Conservation (phyloP, 2,888 invertebrate genomes). For the Meiosimyza decipiens region DNA sequence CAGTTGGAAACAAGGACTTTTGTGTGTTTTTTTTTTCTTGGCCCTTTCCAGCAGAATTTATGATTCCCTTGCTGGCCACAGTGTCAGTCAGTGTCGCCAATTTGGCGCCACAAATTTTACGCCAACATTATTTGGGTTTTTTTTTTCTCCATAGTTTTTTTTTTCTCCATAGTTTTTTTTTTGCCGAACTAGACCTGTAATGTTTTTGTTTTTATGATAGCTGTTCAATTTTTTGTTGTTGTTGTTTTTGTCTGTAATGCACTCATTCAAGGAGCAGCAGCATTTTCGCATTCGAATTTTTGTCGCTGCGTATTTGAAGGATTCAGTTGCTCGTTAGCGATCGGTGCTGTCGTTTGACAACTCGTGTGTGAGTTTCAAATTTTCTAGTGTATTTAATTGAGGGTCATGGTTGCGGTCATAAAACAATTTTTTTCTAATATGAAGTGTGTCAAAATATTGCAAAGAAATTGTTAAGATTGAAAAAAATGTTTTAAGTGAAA, state of each 20-base stretch:
- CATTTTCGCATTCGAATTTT: conserved; percentile 24
- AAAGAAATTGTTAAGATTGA: no score
- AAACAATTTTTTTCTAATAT: no score
- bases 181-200: no score
- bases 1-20: conserved; percentile 54
- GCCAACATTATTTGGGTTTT: conserved; percentile 13
- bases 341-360: conserved; percentile 23
- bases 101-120: conserved; percentile 52
- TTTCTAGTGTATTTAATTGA: no score
- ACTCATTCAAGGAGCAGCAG: not conserved
- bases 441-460: no score
- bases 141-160: not conserved
- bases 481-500: no score
- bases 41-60: conserved; percentile 31
- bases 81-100: conserved; percentile 47
- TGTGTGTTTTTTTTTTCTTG: conserved; percentile 32
- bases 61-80: conserved; percentile 23
- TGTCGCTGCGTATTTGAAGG: conserved; percentile 14
- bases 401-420: no score
- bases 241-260: conserved; percentile 4
- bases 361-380: no score
- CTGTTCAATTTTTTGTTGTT: not conserved
- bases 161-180: not conserved
- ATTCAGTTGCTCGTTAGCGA: conserved; percentile 26
- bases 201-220: conserved; percentile 4